Percentiles rank a stretch among this genome's conserved stretches.
These are phyloP conservation scores for Cerceris ruficornis DNA, from an alignment of 2,888 invertebrate genomes.

Conservation along the genomic window DNA sequence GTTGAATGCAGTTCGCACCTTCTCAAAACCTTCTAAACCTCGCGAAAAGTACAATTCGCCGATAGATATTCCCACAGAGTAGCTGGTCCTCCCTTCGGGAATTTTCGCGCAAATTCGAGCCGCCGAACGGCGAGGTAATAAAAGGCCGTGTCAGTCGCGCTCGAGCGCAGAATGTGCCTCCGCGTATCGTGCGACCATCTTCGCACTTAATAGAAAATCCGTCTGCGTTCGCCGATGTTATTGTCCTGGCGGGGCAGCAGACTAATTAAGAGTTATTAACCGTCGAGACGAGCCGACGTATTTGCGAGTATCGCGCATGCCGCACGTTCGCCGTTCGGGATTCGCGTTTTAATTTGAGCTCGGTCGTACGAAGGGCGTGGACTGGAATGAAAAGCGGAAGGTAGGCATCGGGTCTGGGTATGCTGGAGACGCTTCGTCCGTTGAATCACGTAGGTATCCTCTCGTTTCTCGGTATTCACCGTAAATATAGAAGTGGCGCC, in stretches of 20 bases:
- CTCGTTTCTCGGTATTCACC: constrained; percentile 57
- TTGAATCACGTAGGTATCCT: constrained; percentile 62
- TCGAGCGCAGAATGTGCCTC: too few species aligned
- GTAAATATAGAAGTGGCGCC: constrained; percentile 68
- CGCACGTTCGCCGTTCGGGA: constrained; percentile 52
- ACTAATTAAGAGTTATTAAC: constrained; percentile 61
- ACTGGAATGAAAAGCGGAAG: constrained; percentile 64
- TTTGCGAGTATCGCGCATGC: constrained; percentile 42
- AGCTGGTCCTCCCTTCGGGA: too few species aligned
- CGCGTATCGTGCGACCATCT: not conserved
- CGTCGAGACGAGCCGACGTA: constrained; percentile 39
- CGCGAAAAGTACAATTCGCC: too few species aligned
- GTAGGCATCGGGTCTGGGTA: constrained; percentile 35
- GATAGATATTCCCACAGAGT: too few species aligned
- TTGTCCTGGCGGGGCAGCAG: constrained; percentile 33
- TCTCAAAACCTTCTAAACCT: too few species aligned
- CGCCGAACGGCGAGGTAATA: too few species aligned
- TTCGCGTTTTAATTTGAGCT: constrained; percentile 62
- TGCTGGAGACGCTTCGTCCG: constrained; percentile 41
- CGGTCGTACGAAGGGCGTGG: constrained; percentile 48
- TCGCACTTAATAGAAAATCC: not conserved
- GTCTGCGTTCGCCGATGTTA: constrained; percentile 16
- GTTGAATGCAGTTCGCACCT: too few species aligned
- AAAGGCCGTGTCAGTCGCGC: too few species aligned
- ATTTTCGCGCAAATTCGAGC: too few species aligned